Percentiles rank a stretch among this genome's conserved stretches.
Evolutionary conservation across 2,888 invertebrate genomes (phyloP).

Genomic region (Pterostichus madidus): DNA sequence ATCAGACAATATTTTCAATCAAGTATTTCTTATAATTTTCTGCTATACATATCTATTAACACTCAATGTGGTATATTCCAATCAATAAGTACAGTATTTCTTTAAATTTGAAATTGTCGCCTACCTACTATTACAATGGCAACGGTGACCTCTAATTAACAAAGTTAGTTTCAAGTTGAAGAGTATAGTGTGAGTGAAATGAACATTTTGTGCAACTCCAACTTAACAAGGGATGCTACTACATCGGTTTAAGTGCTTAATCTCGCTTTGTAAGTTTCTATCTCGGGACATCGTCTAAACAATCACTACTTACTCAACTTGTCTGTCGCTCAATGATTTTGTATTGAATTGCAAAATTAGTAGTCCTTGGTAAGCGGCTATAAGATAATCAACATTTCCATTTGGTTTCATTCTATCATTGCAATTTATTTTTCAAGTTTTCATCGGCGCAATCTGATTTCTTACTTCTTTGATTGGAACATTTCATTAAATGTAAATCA

Average conservation of each 20-base stretch:
- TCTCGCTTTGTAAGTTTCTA: constrained; percentile 24
- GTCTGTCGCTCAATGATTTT: background rate
- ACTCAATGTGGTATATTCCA: no score
- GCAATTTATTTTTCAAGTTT: background rate
- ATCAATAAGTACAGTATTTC: no score
- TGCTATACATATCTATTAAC: no score
- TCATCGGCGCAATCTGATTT: background rate
- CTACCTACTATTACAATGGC: no score
- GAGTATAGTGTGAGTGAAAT: background rate
- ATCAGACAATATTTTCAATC: no score
- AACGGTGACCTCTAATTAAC: no score
- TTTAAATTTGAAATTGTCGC: no score
- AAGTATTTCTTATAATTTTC: no score
- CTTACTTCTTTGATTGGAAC: background rate
- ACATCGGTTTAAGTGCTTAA: background rate
- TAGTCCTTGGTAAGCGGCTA: no score
- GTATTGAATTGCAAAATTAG: constrained; percentile 1
- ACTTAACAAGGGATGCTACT: background rate
- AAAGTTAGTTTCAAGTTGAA: no score
- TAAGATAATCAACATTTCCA: background rate
- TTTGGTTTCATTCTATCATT: background rate
- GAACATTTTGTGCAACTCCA: background rate
- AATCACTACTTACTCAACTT: constrained; percentile 3
- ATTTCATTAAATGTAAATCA: background rate
- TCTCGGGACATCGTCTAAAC: background rate